phyloP scores from a whole-genome alignment of 2,888 invertebrate genomes.

The Pyrrhosoma nymphula region DNA sequence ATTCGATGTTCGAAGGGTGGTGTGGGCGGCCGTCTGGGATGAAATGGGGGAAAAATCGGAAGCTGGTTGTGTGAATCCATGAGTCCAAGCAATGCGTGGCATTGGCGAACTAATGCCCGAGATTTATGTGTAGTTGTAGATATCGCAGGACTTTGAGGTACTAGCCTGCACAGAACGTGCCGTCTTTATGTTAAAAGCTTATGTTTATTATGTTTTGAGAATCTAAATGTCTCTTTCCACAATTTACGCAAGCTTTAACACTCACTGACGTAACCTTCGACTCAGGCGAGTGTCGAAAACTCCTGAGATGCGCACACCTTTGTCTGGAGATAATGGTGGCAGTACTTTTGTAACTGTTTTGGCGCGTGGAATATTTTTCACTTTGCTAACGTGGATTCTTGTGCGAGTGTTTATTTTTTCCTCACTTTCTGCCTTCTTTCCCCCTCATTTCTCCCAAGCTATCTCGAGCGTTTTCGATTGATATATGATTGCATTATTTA shows the following conservation, averaged over 20 bases:
- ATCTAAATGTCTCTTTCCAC: no score
- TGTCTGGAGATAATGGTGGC: not conserved
- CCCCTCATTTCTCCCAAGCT: not conserved
- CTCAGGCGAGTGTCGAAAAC: no score
- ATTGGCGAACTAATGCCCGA: not conserved
- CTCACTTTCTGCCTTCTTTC: not conserved
- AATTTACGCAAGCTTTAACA: no score
- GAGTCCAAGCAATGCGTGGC: not conserved
- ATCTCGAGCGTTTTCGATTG: not conserved
- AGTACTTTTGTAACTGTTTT: not conserved
- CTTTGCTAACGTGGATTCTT: slow-evolving; percentile 29
- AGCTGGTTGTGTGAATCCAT: not conserved
- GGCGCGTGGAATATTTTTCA: slow-evolving; percentile 21
- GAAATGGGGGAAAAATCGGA: not conserved
- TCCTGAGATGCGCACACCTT: not conserved
- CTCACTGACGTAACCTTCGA: no score
- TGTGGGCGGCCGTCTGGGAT: not conserved
- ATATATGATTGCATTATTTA: not conserved
- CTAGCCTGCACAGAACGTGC: no score
- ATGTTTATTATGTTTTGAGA: no score
- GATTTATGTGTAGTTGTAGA: not conserved
- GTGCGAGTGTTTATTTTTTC: not conserved
- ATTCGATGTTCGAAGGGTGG: not conserved
- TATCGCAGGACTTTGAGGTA: no score
- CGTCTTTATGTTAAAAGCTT: no score